Evolutionary conservation across 2,797 vertebrate genomes (phyloP), one percentile per base, ranked within the genome.

Genomic region (Sebastes oblongus): DNA sequence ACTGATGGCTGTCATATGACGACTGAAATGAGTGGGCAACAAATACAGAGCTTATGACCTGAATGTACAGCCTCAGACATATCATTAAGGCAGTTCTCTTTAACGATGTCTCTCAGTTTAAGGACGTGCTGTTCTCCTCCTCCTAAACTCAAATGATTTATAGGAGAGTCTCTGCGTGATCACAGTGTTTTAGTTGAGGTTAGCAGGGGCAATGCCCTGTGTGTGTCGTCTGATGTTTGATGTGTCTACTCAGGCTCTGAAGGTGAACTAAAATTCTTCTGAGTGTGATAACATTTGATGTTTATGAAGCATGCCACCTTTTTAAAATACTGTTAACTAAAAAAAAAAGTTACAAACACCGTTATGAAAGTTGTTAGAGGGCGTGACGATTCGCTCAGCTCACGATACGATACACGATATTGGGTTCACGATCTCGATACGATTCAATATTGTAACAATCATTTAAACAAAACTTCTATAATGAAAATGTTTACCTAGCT

Each of bases 11-110:
- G 78, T 88, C 82, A 83, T 84, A 79, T 76, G 75, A 85, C 25
- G 58, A 66, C 82, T 85, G 58, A 72, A 83, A 86, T 3, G 70
- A 85, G 90, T 91, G 91, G 86, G 86, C 85, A 86, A 89, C 84
- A 86, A 85, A 89, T 62, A 66, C 79, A 79, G 81, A 75, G 75
- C 78, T 87, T 87, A 77, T 92, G 87, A 91, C 85, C 80, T 42
- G 42, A 88, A 75, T 78, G 77, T 84, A 82, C 86, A 86, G 69
- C 73, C 70, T 75, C 66, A 93, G 93, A 90, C 91, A 16, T 94
- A 66, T 94, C 85, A 93, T 95, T 93, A 92, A 75, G 54, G 61
- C 89, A 93, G 85, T 93, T 94, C 75, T 82, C 86, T 92, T 87
- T 91, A 93, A 93, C 67, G 75, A 89, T 29, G 84, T 65, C 89